Base-by-base conservation (phyloP, 2,888 invertebrate genomes). In the Merodon equestris region DNA sequence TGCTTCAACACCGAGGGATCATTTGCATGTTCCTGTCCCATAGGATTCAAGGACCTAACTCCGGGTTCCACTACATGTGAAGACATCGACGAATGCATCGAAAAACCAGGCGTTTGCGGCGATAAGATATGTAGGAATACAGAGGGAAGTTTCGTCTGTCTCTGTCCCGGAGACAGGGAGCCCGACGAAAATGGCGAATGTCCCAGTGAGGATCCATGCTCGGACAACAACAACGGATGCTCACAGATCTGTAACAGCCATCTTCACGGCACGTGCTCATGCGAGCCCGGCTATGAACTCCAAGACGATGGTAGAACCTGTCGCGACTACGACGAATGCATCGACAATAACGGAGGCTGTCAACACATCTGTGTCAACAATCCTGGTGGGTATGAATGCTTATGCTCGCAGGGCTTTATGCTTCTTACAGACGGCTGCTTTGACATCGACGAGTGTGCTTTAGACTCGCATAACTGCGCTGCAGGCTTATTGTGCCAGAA, bases 301-400 rank as follows among this genome's bases (percentile, higher is more conserved):
- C 82, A 82, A 12, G 83, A 83, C 0, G 91, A 92, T 83, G 89
- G 89, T 42, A 89, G 89, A 53, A 86, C 88, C 1, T 91, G 91
- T 68, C 63, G 84, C 9, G 91, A 91, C 85, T 86, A 91, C 13
- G 90, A 92, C 83, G 92, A 92, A 84, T 92, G 92, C 81, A 84
- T 85, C 10, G 84, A 85, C 36, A 82, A 87, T 19, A 89, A 89
- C 67, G 90, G 88, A 0, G 89, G 88, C 27, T 88, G 89, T 83
- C 85, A 88, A 85, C 86, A 89, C 58, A 82, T 85, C 10, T 91
- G 91, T 82, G 86, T 87, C 73, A 91, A 91, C 79, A 60, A 86
- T 18, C 85, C 87, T 82, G 91, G 91, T 82, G 89, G 90, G 81
- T 90, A 90, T 84, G 86, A 87, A 81, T 92, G 92, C 83, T 86